Percentiles rank a stretch among this genome's conserved stretches.
Conservation (phyloP, 2,797 vertebrate species). For the Ispidina lecontei region DNA sequence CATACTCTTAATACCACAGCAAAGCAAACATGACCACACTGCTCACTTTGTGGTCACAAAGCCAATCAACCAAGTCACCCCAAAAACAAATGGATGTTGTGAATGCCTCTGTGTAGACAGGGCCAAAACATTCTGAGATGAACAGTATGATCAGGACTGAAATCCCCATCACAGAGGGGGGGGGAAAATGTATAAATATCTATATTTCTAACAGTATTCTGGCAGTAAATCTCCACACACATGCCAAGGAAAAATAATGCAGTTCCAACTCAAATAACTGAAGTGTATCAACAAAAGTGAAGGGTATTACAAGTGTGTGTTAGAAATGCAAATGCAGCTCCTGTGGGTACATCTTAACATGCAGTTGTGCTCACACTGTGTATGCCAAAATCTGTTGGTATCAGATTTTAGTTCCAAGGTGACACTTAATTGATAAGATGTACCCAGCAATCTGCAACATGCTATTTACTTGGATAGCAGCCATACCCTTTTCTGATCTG, state of each 20-base stretch:
- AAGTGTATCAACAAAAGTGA: neutral
- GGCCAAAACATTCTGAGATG: neutral
- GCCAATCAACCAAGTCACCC: neutral
- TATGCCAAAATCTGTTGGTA: neutral
- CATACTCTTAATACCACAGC: neutral
- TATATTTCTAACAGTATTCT: neutral
- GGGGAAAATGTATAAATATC: neutral
- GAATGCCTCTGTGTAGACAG: neutral
- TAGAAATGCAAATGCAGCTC: neutral
- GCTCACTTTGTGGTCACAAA: neutral
- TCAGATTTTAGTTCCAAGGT: neutral
- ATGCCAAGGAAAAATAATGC: neutral
- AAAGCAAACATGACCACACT: neutral
- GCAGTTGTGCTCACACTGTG: neutral
- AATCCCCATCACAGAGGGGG: neutral
- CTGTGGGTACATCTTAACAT: conserved; percentile 33
- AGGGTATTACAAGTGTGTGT: accelerated
- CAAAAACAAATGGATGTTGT: conserved; percentile 1
- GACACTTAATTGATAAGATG: conserved; percentile 32
- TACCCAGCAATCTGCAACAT: conserved; percentile 18
- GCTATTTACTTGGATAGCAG: conserved; percentile 58
- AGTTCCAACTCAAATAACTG: neutral
- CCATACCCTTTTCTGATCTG: conserved; percentile 91
- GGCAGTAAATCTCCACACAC: neutral
- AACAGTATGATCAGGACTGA: neutral